These are phyloP conservation scores for Himalopsyche kuldschensis DNA, from an alignment of 2,888 invertebrate species.

Conservation along the genomic window DNA sequence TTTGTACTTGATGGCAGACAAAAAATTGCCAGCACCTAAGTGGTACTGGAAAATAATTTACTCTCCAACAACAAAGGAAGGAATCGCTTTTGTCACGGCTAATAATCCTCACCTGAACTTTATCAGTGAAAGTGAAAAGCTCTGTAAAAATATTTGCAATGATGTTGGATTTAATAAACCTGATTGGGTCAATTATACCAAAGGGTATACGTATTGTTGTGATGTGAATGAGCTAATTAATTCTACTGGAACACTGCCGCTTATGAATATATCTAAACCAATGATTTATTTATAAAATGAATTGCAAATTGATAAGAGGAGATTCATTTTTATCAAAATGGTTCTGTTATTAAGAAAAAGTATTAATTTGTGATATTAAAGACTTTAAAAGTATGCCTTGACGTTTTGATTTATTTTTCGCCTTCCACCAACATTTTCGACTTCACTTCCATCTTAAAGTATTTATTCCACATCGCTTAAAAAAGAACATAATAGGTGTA, in stretches of 20 bases:
- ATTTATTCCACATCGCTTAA: no score
- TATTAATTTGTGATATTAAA: no score
- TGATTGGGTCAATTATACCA: constrained; percentile 27
- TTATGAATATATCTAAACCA: constrained; percentile 1
- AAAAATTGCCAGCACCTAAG: constrained; percentile 49
- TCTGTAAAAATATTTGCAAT: constrained; percentile 48
- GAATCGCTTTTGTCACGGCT: constrained; percentile 50
- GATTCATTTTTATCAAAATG: no score
- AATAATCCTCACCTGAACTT: constrained; percentile 51
- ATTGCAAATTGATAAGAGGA: no score
- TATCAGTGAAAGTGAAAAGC: constrained; percentile 38
- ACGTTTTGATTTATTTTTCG: no score
- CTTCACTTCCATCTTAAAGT: no score
- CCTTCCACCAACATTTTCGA: no score
- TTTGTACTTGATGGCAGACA: constrained; percentile 47
- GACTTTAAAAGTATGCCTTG: no score
- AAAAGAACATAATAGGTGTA: no score
- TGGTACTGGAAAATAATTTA: constrained; percentile 53
- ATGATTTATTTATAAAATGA: not conserved
- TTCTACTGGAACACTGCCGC: constrained; percentile 25
- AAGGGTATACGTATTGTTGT: constrained; percentile 41
- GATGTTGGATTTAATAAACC: constrained; percentile 44
- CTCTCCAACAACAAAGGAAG: constrained; percentile 45
- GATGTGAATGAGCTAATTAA: constrained; percentile 33
- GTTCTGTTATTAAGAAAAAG: no score